phyloP scores from a whole-genome alignment of 2,113 vertebrate species.

The Microtus oregoni region DNA sequence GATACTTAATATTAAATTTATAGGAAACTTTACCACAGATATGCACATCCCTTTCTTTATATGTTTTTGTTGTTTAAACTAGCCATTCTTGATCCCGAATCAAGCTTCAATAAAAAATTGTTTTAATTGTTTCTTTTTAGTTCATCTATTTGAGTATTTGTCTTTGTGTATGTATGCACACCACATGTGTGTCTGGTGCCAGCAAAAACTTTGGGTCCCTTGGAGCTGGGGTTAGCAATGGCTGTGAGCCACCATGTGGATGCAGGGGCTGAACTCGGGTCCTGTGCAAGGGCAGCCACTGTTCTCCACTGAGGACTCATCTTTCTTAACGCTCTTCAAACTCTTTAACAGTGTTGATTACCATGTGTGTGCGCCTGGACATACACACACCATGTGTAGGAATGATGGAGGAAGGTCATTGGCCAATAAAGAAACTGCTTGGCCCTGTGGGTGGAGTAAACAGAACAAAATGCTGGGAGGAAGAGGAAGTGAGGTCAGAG shows the following conservation, averaged over 20 bases:
- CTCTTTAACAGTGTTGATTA: neutral
- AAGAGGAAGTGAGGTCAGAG: no score
- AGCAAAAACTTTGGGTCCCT: neutral
- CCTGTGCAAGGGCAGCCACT: neutral
- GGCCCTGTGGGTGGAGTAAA: no score
- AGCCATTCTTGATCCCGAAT: neutral
- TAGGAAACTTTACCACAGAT: neutral
- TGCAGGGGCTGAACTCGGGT: neutral
- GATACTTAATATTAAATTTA: slow-evolving; percentile 1
- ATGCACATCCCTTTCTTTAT: neutral
- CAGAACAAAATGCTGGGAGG: no score
- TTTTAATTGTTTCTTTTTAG: neutral
- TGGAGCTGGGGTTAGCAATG: neutral
- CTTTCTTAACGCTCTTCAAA: neutral
- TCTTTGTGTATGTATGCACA: neutral
- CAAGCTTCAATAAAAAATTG: neutral
- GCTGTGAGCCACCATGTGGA: neutral
- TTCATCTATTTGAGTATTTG: neutral
- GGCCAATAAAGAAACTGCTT: no score
- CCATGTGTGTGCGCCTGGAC: neutral
- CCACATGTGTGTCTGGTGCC: neutral
- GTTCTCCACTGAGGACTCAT: neutral
- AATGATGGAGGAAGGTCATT: no score
- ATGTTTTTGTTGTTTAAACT: neutral
- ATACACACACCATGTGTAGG: neutral